A percentile compares a stretch with the other conserved stretches of the same genome.
Conservation (phyloP, 2,888 invertebrate species). For the Oligia strigilis region DNA sequence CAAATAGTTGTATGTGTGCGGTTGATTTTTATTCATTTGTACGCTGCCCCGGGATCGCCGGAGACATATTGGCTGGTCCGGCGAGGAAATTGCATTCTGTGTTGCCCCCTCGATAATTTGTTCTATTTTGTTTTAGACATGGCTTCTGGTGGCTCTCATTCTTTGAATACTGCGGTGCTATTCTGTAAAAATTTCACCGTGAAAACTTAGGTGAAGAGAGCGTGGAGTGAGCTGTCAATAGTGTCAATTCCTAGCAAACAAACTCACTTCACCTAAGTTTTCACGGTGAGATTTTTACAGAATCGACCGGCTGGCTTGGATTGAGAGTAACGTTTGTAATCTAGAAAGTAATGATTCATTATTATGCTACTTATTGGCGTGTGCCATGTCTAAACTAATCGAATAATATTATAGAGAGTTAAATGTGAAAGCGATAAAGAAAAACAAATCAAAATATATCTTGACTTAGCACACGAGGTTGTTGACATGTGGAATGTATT, state of each 20-base stretch:
- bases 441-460: no score
- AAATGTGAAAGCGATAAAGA: no score
- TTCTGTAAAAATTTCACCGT: no score
- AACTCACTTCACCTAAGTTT: no score
- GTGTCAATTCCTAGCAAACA: no score
- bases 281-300: no score
- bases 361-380: neutral
- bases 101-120: conserved; percentile 72
- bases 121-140: conserved; percentile 49
- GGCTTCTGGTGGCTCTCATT: conserved; percentile 37
- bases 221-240: no score
- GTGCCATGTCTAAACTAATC: neutral
- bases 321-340: neutral
- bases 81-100: conserved; percentile 78
- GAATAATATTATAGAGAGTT: no score
- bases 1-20: conserved; percentile 67
- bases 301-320: conserved; percentile 3
- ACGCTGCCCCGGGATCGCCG: conserved; percentile 57
- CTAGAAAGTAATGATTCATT: neutral
- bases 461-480: no score
- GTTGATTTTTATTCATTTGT: conserved; percentile 81
- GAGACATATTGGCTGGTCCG: conserved; percentile 77
- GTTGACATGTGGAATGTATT: no score
- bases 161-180: neutral
- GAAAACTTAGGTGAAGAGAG: no score